phyloP scores from a whole-genome alignment of 2,797 vertebrate genomes.

The Onychomys arenicola region DNA sequence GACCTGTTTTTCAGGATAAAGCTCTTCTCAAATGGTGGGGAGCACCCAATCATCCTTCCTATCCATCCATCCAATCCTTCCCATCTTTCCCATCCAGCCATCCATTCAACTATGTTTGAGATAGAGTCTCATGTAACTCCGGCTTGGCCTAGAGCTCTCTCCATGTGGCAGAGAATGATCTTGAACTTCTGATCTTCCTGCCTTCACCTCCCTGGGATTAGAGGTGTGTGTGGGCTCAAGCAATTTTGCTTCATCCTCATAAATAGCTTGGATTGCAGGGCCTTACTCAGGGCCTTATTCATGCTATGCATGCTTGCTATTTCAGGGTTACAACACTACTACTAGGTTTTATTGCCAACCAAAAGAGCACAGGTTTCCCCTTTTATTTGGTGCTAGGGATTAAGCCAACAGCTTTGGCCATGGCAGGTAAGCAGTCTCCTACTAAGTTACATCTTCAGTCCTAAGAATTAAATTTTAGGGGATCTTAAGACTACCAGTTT shows the following conservation, averaged over 20 bases:
- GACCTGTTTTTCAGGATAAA: too few relatives aligned
- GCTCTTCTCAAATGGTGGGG: background rate
- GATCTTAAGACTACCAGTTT: background rate
- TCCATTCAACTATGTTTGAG: background rate
- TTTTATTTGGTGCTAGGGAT: background rate
- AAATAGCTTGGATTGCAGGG: background rate
- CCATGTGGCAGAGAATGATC: background rate
- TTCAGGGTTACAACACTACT: background rate
- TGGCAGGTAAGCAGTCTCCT: background rate
- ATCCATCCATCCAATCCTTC: background rate
- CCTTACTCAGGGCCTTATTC: background rate
- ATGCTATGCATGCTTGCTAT: background rate
- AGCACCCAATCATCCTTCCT: background rate
- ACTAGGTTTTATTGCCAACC: background rate
- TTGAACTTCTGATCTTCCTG: background rate
- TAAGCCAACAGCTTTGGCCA: background rate
- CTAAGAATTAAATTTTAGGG: background rate
- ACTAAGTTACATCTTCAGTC: background rate
- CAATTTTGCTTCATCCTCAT: background rate
- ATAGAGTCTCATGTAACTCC: background rate
- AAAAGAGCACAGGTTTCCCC: background rate
- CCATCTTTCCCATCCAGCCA: background rate
- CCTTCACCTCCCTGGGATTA: background rate
- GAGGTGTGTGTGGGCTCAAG: background rate
- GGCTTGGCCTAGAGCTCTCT: background rate